Conservation (phyloP, 1,140 invertebrate genomes). For the Halesus radiatus region DNA sequence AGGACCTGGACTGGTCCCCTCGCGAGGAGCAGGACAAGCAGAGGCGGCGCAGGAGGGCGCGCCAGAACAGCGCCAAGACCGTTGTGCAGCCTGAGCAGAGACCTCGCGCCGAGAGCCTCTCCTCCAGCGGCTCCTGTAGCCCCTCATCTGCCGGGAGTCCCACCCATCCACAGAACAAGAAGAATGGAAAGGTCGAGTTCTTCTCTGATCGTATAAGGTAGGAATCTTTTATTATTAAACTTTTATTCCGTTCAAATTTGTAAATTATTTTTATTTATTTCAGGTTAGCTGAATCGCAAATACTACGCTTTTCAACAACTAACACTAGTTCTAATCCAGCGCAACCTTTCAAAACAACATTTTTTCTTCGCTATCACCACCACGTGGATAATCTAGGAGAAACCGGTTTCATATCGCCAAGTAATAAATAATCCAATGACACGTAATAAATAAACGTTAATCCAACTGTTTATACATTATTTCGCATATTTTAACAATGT, state of each 20-base stretch:
- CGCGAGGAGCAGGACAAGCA: slow-evolving; percentile 83
- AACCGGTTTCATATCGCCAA: too few species aligned
- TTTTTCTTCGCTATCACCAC: too few species aligned
- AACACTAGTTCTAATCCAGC: too few species aligned
- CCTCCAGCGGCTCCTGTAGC: slow-evolving; percentile 73
- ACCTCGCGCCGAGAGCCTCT: slow-evolving; percentile 79
- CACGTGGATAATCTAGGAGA: too few species aligned
- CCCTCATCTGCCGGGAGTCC: slow-evolving; percentile 67
- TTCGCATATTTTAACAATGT: too few species aligned
- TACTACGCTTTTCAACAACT: too few species aligned
- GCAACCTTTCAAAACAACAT: too few species aligned
- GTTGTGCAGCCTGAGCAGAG: slow-evolving; percentile 77
- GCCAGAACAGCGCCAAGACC: slow-evolving; percentile 74
- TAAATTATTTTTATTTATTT: too few species aligned
- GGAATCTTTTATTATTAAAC: slow-evolving; percentile 59
- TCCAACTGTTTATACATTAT: too few species aligned
- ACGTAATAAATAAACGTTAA: too few species aligned
- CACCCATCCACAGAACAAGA: slow-evolving; percentile 73
- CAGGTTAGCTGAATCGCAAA: too few species aligned
- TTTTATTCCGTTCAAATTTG: too few species aligned
- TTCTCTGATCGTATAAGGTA: slow-evolving; percentile 85
- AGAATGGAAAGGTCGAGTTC: slow-evolving; percentile 84
- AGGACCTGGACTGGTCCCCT: slow-evolving; percentile 93
- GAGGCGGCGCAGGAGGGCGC: slow-evolving; percentile 69
- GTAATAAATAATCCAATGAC: neutral